Base-by-base conservation (phyloP, 2,888 invertebrate species). In the Drosophila anomalata region DNA sequence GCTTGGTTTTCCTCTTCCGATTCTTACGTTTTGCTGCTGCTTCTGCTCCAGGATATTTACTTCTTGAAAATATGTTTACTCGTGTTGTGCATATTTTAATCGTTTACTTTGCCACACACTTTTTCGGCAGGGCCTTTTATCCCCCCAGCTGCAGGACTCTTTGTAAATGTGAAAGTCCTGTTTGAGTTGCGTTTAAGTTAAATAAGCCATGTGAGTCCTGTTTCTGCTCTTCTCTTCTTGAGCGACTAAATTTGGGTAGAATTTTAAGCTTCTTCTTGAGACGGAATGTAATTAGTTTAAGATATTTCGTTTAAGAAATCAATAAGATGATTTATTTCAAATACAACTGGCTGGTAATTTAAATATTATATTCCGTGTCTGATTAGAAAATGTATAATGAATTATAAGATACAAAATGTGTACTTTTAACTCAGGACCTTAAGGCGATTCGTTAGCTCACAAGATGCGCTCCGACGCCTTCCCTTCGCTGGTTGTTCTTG, bases 71-170 rank as follows among this genome's bases (percentile, higher is more conserved):
- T 89, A 85, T 90, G 89, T 90, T 90, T 90, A 90, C 90, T 90
- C 88, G 84, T 90, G 90, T 90, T 90, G 90, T 90, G 90, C 90
- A 90, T 90, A 90, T 90, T 90, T 90, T 90, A 90, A 90, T 90
- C 90, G 90, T 89, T 89, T 89, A 79, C 86, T 89, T 89, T 81
- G 77, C 79, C 75, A 75, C 68, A 70, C 69, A 73, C 81, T 81
- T 79, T 79, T 80, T 85, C 75, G 73, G 65, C 70, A 73, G 60
- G 54, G 56, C 36, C 51, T 17, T 52, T 26, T 12, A 44, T 44
- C 44, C 44, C 20, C 36, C 14, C 20, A 20, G 41, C 3, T 20
- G 31, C 26, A 33, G 48, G 20, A 22, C 12, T 36, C 20, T 60
- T 26, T 65, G 65, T 72, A 22, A 55, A 56, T 52, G 52, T 63